Evolutionary conservation across 2,797 vertebrate species (phyloP).

Genomic region (Psittacula echo): DNA sequence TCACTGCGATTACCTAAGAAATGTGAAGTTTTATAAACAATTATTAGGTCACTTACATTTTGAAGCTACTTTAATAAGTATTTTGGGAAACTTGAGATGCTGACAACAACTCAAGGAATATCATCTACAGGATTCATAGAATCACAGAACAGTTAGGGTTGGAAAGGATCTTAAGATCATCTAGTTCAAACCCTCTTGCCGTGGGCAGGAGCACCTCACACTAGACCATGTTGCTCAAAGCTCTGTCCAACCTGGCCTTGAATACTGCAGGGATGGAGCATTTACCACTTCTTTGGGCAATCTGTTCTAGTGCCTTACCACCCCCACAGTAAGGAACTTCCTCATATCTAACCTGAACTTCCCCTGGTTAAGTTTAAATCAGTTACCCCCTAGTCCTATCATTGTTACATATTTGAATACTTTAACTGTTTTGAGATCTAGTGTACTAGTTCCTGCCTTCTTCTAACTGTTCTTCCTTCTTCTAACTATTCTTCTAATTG

Average conservation of each 20-base stretch:
- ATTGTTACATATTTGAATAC: not conserved
- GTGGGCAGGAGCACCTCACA: not conserved
- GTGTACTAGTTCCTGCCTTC: not conserved
- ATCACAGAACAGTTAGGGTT: not conserved
- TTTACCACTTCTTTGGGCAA: not conserved
- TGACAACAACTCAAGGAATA: not conserved
- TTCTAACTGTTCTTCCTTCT: not conserved
- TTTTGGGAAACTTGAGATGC: not conserved
- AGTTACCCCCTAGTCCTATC: not conserved
- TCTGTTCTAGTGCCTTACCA: not conserved
- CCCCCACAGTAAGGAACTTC: not conserved
- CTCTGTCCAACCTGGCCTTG: not conserved
- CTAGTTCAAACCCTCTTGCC: not conserved
- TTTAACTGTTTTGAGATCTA: not conserved
- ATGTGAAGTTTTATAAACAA: not conserved
- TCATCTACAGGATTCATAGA: fast-evolving
- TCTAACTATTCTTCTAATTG: not conserved
- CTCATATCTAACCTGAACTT: not conserved
- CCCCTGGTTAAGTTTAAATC: not conserved
- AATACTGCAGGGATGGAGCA: not conserved
- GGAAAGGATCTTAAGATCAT: not conserved
- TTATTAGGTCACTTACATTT: not conserved
- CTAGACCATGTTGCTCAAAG: not conserved
- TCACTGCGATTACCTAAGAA: not conserved
- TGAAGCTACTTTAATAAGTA: not conserved